A percentile compares a stretch with the other conserved stretches of the same genome.
These are phyloP conservation scores for Microcebus tavaratra DNA, from an alignment of 2,113 vertebrate genomes.

Conservation along the genomic window DNA sequence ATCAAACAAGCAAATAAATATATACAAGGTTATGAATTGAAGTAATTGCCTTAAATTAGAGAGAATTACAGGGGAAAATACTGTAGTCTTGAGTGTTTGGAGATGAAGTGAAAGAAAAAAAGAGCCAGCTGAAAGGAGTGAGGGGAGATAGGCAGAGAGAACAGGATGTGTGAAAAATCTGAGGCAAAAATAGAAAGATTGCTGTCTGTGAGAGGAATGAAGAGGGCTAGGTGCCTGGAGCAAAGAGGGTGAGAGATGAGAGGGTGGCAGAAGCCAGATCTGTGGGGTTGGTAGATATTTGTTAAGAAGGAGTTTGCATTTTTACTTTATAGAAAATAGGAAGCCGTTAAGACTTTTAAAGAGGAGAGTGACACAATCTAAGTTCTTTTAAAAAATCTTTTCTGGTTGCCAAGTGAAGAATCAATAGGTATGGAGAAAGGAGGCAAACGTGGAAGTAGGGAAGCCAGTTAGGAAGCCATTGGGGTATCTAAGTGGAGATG, in stretches of 20 bases:
- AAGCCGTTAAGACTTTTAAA: neutral
- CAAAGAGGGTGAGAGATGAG: neutral
- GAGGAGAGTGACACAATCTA: neutral
- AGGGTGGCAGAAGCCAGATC: neutral
- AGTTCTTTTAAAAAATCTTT: neutral
- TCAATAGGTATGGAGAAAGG: neutral
- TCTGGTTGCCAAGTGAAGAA: neutral
- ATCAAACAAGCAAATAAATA: neutral
- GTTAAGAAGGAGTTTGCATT: neutral
- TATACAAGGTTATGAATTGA: neutral
- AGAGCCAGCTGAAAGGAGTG: neutral
- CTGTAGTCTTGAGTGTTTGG: neutral
- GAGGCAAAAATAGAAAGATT: neutral
- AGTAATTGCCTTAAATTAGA: neutral
- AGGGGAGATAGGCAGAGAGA: neutral
- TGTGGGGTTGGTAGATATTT: too few species aligned
- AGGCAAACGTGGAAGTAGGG: neutral
- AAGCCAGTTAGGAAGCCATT: neutral
- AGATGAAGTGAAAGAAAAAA: neutral
- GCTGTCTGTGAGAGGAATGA: neutral
- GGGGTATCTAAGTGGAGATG: accelerated
- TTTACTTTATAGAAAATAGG: neutral
- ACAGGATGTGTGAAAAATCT: neutral
- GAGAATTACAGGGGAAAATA: neutral
- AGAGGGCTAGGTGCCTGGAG: neutral